These are phyloP conservation scores for Eleginops maclovinus DNA, from an alignment of 2,113 vertebrate genomes.

Conservation along the genomic window DNA sequence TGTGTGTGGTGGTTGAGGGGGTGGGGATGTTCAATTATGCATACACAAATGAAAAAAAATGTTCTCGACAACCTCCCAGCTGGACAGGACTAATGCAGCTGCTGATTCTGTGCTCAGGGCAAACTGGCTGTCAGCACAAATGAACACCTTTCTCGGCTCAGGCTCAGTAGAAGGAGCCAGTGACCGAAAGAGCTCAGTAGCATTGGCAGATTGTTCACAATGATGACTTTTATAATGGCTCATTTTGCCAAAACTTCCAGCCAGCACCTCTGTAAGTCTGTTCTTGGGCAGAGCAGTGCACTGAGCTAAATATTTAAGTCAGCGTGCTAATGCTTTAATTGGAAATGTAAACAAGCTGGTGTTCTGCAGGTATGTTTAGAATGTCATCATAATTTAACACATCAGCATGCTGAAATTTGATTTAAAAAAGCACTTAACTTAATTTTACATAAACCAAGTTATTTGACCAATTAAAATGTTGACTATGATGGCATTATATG, in stretches of 20 bases:
- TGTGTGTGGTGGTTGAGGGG: neutral
- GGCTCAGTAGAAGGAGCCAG: conserved; percentile 15
- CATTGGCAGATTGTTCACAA: neutral
- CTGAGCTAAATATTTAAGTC: neutral
- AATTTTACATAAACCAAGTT: neutral
- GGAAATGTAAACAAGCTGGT: neutral
- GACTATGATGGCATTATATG: neutral
- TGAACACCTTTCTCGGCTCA: conserved; percentile 34
- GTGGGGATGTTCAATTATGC: conserved; percentile 57
- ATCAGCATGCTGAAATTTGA: neutral
- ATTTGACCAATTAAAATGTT: neutral
- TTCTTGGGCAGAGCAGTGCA: too few relatives aligned
- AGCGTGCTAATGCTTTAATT: neutral
- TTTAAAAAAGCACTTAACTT: neutral
- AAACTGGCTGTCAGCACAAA: conserved; percentile 39
- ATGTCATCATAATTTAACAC: neutral
- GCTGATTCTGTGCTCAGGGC: conserved; percentile 33
- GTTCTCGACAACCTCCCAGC: conserved; percentile 60
- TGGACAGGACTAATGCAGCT: conserved; percentile 57
- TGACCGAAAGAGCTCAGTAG: conserved; percentile 29
- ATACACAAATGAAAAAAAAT: conserved; percentile 60
- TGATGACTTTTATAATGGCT: neutral
- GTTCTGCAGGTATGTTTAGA: neutral
- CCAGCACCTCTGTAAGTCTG: neutral
- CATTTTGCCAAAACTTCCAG: neutral